Evolutionary conservation across 2,113 vertebrate species (phyloP), one percentile per base, ranked within the genome.

Genomic region (Promerops cafer): DNA sequence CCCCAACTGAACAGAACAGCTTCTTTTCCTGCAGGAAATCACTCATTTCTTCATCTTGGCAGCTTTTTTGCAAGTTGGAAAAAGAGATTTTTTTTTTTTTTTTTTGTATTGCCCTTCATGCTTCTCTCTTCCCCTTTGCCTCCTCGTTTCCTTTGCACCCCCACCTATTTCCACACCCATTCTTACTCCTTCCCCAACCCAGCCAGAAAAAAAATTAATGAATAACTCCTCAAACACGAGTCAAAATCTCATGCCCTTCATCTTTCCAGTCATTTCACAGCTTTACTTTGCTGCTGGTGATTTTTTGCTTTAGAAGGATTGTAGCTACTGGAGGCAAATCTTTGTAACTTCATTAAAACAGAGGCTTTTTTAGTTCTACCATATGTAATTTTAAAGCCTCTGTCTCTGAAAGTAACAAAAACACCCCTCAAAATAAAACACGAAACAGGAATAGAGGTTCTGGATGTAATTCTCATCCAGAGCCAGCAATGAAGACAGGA

Each of bases 11-110:
- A 10, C 35, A n/a, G 2, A 70, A 3, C 60, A 81, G 39, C 52
- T 71, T 44, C 13, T 87, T 91, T 70, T 71, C 74, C 84, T 93
- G 27, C 44, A 87, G 80, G 86, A 89, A 89, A 64, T 16, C 68
- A 24, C 52, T 59, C 21, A 5, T 37, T 75, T 44, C 75, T 88
- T 75, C 70, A 18, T 35, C 47, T 12, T 37, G 10, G 10, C 60
- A 26, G 42, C 20, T 87, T 66, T 81, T 63, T 39, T 33, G 31
- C 54, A 40, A 6, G 44, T 1, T 49, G 26, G 31, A 31, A 83
- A 61, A 44, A 24, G 39, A 31, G 22, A 16, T 53, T 72, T 56
- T 28, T 75, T 2, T 11, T 57, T 30, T 33, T n/a, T 27, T 69
- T 59, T 28, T 75, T 2, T 13, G 4, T 4, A 1, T 20, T 49